Percentiles rank a stretch among this genome's conserved stretches.
phyloP scores from a whole-genome alignment of 2,797 vertebrate genomes.

The Phyllotis vaccarum region DNA sequence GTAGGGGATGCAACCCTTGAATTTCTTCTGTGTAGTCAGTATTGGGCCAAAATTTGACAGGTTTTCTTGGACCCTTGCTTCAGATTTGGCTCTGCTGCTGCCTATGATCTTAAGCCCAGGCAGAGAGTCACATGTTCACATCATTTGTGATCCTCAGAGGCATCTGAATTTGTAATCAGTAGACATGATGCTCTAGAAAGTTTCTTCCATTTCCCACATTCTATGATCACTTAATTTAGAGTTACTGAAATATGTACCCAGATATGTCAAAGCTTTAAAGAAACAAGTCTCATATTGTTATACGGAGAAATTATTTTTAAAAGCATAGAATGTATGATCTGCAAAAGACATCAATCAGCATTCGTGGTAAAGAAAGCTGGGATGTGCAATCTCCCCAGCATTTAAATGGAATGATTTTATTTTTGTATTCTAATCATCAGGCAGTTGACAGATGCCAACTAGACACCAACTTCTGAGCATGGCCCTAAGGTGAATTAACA shows the following conservation, averaged over 20 bases:
- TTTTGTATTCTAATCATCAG: slow-evolving; percentile 49
- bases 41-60: slow-evolving; percentile 9
- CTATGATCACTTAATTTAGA: slow-evolving; percentile 67
- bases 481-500: background rate
- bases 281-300: slow-evolving; percentile 49
- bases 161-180: slow-evolving; percentile 67
- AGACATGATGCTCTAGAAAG: background rate
- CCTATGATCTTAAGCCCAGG: slow-evolving; percentile 35
- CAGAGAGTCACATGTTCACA: slow-evolving; percentile 33
- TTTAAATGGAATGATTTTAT: slow-evolving; percentile 46
- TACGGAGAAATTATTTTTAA: slow-evolving; percentile 66
- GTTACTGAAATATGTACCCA: slow-evolving; percentile 62
- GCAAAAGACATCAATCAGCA: slow-evolving; percentile 43
- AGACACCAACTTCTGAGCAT: background rate
- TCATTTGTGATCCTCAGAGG: slow-evolving; percentile 64
- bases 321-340: slow-evolving; percentile 55
- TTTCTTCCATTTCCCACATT: slow-evolving; percentile 42
- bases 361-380: slow-evolving; percentile 16
- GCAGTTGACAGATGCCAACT: slow-evolving; percentile 21
- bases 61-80: background rate
- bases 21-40: slow-evolving; percentile 30
- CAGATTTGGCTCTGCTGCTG: slow-evolving; percentile 16
- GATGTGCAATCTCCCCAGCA: background rate
- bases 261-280: slow-evolving; percentile 56
- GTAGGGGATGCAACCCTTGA: slow-evolving; percentile 17